Conservation (phyloP, 2,113 vertebrate genomes). For the sheep (Ovis aries) region DNA sequence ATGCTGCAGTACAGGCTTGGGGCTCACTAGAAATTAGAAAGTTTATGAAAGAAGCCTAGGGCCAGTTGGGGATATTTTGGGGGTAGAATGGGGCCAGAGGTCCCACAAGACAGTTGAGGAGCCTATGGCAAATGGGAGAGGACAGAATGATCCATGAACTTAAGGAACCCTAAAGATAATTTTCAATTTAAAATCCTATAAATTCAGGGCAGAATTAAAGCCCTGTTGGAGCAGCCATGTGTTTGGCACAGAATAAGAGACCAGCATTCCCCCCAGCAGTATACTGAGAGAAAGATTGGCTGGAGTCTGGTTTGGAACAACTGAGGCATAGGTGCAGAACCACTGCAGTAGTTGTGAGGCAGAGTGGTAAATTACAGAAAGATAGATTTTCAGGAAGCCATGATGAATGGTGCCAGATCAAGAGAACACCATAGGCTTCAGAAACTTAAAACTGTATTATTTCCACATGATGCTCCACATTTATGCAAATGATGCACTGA, state of each 20-base stretch:
- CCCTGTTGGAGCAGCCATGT: not conserved
- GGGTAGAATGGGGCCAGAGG: not conserved
- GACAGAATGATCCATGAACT: not conserved
- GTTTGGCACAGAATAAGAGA: not conserved
- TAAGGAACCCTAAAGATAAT: not conserved
- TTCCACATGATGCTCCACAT: not conserved
- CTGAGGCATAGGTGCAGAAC: not conserved
- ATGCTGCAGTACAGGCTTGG: not conserved
- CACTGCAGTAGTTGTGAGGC: not conserved
- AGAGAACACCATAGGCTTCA: not conserved
- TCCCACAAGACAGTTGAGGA: not conserved
- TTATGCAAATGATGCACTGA: not conserved
- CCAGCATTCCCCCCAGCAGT: not conserved
- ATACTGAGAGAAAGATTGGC: not conserved
- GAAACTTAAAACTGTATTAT: not conserved
- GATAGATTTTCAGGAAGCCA: not conserved
- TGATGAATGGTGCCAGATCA: not conserved
- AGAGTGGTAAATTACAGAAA: not conserved
- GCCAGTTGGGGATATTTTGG: not conserved
- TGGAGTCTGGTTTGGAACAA: not conserved
- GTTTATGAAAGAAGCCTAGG: not conserved
- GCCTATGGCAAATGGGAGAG: not conserved
- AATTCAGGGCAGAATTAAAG: conserved; percentile 24
- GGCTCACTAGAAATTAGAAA: not conserved
- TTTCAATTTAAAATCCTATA: not conserved